Percentiles rank a stretch among this genome's conserved stretches.
phyloP scores from a whole-genome alignment of 2,888 invertebrate genomes.

The Scelioninae gen. 1 region DNA sequence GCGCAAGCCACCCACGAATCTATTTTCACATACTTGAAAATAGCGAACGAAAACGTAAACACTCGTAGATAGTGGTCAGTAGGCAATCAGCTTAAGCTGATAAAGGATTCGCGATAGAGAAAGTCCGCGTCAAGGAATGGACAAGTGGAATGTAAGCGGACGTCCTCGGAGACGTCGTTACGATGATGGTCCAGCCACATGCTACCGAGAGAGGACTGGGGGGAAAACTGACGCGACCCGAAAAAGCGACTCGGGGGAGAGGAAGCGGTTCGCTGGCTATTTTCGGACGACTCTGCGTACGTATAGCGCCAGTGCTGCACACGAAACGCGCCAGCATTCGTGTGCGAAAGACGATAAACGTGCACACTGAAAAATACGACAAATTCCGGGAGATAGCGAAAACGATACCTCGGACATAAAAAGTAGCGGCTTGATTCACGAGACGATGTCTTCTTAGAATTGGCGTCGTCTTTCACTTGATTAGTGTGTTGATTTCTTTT shows the following conservation, averaged over 20 bases:
- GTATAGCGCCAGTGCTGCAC: conserved; percentile 57
- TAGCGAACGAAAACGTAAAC: conserved; percentile 23
- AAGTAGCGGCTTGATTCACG: conserved; percentile 23
- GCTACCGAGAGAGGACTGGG: conserved; percentile 43
- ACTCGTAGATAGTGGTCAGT: not conserved
- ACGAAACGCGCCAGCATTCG: conserved; percentile 47
- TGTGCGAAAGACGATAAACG: conserved; percentile 32
- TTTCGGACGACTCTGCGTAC: conserved; percentile 73
- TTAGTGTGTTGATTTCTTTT: not conserved
- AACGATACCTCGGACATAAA: conserved; percentile 22
- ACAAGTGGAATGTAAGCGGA: conserved; percentile 40
- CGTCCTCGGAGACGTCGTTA: conserved; percentile 38
- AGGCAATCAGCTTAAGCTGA: not conserved
- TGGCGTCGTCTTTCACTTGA: no score
- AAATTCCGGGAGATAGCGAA: conserved; percentile 20
- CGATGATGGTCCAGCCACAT: conserved; percentile 35
- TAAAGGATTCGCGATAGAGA: not conserved
- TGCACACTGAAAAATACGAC: conserved; percentile 31
- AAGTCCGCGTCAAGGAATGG: conserved; percentile 31
- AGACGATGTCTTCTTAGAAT: not conserved
- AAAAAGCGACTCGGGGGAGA: conserved; percentile 77
- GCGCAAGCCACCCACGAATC: conserved; percentile 65
- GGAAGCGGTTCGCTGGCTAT: conserved; percentile 73
- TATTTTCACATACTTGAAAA: conserved; percentile 58
- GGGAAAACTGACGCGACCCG: conserved; percentile 73